Evolutionary conservation across 2,888 invertebrate genomes (phyloP), one percentile per base, ranked within the genome.

Genomic region (Spatulosminthurus flaviceps): DNA sequence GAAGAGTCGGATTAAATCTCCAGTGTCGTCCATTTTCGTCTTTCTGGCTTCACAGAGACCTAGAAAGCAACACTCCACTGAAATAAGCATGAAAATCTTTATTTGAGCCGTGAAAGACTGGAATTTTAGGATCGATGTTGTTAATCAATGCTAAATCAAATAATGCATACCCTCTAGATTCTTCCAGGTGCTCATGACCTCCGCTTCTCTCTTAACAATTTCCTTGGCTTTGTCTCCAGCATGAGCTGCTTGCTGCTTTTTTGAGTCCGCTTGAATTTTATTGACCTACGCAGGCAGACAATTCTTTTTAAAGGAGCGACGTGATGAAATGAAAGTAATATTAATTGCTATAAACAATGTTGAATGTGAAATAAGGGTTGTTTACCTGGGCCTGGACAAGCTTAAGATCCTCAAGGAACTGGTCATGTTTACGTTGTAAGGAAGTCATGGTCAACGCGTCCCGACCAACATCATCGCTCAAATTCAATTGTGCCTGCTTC

Each of bases 181-280:
- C 83, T 93, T 93, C 99, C 99, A 99, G 16, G 98, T 98, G 74
- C 93, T 93, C 1, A 96, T 92, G 0, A 98, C 98, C 88, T 98
- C 98, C 73, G 93, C 94, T 88, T 97, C 97, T 76, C 96, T 92
- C 85, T 96, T 95, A 51, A 96, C 95, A 86, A 99, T 99, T 89
- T 99, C 98, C 80, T 94, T 92, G 0, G 97, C 98, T 87, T 95
- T 95, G 88, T 98, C 98, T 78, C 98, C 97, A 80, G 98, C 98
- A 89, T 98, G 99, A 71, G 97, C 95, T 0, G 97, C 95, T 88
- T 96, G 94, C 51, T 96, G 89, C 82, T 95, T 95, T 0, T 92
- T 92, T 41, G 97, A 96, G 87, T 97, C 97, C 73, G 95, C 93
- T 87, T 94, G 93, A 82, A 98, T 95, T 86, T 95, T 93, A 86